Base-by-base conservation (phyloP, 2,113 vertebrate genomes). In the Promerops cafer region DNA sequence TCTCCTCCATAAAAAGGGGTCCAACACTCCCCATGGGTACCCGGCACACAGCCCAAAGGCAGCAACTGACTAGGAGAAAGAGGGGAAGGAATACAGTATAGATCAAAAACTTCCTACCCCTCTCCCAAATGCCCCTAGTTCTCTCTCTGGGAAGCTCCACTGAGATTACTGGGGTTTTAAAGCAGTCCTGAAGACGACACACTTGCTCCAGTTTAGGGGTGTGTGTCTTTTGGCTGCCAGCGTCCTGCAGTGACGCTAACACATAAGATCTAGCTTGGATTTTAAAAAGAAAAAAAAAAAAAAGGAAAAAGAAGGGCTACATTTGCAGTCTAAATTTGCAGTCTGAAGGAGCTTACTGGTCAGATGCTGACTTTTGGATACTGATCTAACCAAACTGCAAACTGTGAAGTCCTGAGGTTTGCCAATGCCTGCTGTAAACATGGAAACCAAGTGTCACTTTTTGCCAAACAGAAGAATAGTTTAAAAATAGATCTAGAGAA, bases 391-490 rank as follows among this genome's bases (percentile, higher is more conserved):
- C 95, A 63, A 95, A 95, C 66, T 91, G 93, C 89, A 97, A 96
- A 96, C 95, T 96, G 95, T 86, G 87, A 96, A 96, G 89, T 96
- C 89, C 91, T 93, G 94, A 96, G 89, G 96, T 95, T 93, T 95
- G 89, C 94, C 96, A 96, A 53, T 91, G 91, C 89, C 93, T 96
- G 95, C 96, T 96, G 94, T 96, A 96, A 97, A 96, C 95, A 96
- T 94, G 94, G 93, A 95, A 96, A 96, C 92, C 66, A 86, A 96
- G 83, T 94, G 87, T 93, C 87, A 96, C 79, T 96, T 96, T 93
- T 97, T 94, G 93, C 96, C 92, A 96, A 93, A 92, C 76, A 96
- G 92, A 96, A 97, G 92, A 97, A 95, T 90, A 69, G 79, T 93
- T 96, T 97, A 97, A 97, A 96, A 96, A 95, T 96, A 97, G 93